Evolutionary conservation across 1,140 invertebrate genomes (phyloP), one percentile per base, ranked within the genome.

Genomic region (Heterodera schachtii): DNA sequence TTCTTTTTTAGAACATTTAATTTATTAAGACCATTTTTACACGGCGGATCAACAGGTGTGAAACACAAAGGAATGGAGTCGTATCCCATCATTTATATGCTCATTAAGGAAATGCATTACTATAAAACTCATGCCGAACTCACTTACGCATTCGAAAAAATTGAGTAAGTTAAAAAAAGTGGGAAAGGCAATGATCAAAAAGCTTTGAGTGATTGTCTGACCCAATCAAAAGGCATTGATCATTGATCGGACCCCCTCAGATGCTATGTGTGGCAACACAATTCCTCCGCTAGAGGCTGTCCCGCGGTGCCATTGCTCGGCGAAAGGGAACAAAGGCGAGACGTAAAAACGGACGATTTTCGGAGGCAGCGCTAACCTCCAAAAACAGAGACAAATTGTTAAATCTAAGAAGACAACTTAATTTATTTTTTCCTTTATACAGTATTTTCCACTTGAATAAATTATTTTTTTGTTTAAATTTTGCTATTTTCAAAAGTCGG

Each of bases 91-190:
- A 21, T 16, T 44, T 44, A 69, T 46, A 13, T 67, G 16, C 41
- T 69, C 31, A 6, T 69, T 21, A n/a, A 81, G 73, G 85, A 86
- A 71, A 86, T 88, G 86, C 75, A 83, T 67, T 86, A 86, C 75
- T 86, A 86, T 79, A 86, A 87, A 66, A 84, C 74, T 43, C 86
- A 86, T 75, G 43, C 79, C 13, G 84, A 86, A 47, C 87, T 88
- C 57, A 86, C 83, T 9, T 86, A 88, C 64, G 66, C 44, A 47
- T 86, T 84, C 70, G 85, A 86, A 76, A 64, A 82, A 19, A 88
- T 86, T 21, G 85, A 86, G 77, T 78, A 11, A 31, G n/a, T 21
- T 43, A 75, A 57, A 52, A 41, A 19, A 13, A 16, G 16, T 1
- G 44, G 16, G 19, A 47, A 75, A 75, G 3, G n/a, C 21, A 75